Evolutionary conservation across 2,888 invertebrate genomes (phyloP), one percentile per base, ranked within the genome.

Genomic region (Callinectes sapidus): DNA sequence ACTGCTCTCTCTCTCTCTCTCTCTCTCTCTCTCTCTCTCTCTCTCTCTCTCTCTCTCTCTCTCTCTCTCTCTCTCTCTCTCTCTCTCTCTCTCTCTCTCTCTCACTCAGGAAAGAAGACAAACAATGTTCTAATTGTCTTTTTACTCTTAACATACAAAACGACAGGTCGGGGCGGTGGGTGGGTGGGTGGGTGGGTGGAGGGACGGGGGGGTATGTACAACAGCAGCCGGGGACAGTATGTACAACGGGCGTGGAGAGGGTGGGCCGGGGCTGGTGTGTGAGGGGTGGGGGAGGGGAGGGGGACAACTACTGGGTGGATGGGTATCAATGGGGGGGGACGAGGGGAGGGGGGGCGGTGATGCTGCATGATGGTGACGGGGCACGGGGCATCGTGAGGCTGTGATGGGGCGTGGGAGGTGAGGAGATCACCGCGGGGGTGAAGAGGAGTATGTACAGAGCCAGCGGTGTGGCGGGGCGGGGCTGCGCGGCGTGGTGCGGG

Each of bases 101-200:
- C 88, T 88, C 55, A n/a, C 54, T 42, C 28, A 2, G 10, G 10
- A 13, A 35, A 2, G 16, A 48, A 18, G n/a, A 28, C 18, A 87
- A 87, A 48, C 42, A 42, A 87, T n/a, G 87, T 81, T 35, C 18
- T 81, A 35, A 28, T 1, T 35, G 32, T 32, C 35, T 35, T 81
- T 81, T 81, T 81, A 81, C 28, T 81, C 81, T 81, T 81, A 81
- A 81, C 81, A 81, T 81, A 81, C 81, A 81, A 81, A 81, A 81
- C 81, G 81, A 81, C 81, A 81, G 16, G 14, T 35, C 81, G 81
- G 81, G 81, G 35, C 35, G 81, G 81, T 32, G 81, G 71, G 71
- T n/a, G 71, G 71, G n/a, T 2, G n/a, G n/a, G n/a, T n/a, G n/a
- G n/a, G n/a, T n/a, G n/a, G 66, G 66, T 66, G 18, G 66, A 23